Percentiles rank a stretch among this genome's conserved stretches.
Evolutionary conservation across 2,113 vertebrate species (phyloP).

Genomic region (Lophius piscatorius): DNA sequence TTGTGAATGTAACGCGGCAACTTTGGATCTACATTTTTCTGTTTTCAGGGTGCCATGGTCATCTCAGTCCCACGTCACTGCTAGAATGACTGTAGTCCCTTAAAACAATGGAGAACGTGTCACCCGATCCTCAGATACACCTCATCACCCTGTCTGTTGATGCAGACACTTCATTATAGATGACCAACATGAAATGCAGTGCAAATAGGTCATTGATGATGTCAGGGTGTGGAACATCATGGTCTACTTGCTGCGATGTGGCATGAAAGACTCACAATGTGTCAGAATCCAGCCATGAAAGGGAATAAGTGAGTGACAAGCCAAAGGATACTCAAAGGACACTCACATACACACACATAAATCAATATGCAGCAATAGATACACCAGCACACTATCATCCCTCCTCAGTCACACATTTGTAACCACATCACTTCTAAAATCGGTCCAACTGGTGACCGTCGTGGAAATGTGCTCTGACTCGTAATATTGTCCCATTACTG

Average conservation of each 20-base stretch:
- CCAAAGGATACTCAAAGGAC: conserved; percentile 1
- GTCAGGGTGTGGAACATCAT: no score
- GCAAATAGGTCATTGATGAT: neutral
- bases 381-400: neutral
- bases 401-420: neutral
- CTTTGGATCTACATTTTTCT: no score
- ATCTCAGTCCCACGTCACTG: no score
- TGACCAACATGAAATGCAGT: neutral
- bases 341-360: neutral
- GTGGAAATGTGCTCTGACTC: neutral
- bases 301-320: neutral
- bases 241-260: neutral
- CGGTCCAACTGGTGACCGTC: neutral
- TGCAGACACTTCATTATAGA: neutral
- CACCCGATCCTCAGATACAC: neutral
- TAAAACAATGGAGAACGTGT: no score
- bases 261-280: neutral
- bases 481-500: conserved; percentile 37
- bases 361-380: neutral
- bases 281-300: conserved; percentile 2
- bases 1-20: no score
- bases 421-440: neutral
- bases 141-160: neutral
- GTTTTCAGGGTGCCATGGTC: no score
- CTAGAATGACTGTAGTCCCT: no score